phyloP scores from a whole-genome alignment of 2,113 vertebrate species.

The Ochotona princeps region DNA sequence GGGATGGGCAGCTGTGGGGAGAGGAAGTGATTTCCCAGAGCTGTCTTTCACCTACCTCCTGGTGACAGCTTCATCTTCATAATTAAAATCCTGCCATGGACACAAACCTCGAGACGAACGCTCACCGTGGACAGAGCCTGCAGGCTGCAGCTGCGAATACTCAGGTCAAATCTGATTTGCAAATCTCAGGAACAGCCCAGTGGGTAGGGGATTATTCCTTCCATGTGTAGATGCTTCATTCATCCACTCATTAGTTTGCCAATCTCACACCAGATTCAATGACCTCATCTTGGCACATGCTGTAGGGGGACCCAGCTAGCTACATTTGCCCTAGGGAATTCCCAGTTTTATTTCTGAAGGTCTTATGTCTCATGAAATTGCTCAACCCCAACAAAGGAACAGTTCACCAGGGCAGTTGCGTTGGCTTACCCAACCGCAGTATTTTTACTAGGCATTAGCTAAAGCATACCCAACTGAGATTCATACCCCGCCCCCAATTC shows the following conservation, averaged over 20 bases:
- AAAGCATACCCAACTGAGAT: too few species aligned
- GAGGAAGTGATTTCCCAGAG: background rate
- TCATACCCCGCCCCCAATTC: background rate
- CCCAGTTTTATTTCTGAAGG: background rate
- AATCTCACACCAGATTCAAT: background rate
- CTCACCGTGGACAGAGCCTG: background rate
- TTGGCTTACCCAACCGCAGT: background rate
- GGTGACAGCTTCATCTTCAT: conserved; percentile 1
- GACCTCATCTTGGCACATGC: background rate
- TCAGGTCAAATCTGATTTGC: background rate
- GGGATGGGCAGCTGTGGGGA: background rate
- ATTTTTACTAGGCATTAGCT: background rate
- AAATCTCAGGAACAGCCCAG: background rate
- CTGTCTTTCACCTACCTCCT: background rate
- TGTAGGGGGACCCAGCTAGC: too few species aligned
- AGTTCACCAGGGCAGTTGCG: background rate
- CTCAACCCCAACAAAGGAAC: background rate
- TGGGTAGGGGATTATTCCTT: background rate
- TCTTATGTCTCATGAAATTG: background rate
- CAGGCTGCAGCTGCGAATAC: background rate
- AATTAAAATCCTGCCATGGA: background rate
- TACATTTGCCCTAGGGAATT: background rate
- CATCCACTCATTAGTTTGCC: conserved; percentile 6
- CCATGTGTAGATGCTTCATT: background rate
- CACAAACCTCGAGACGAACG: background rate